Conservation (phyloP, 2,888 invertebrate species). For the Ectropis crepuscularia region DNA sequence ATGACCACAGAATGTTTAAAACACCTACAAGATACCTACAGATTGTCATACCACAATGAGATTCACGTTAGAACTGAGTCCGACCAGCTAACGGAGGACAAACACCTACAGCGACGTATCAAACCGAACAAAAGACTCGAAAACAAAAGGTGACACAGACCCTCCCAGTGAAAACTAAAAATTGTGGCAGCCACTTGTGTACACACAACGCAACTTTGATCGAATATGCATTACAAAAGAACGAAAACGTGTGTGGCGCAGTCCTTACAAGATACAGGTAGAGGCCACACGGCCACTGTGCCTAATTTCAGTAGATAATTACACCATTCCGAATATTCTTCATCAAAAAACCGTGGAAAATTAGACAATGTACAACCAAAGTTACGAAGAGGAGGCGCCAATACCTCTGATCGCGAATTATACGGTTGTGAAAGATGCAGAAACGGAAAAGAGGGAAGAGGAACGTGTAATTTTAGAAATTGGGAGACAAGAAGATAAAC, state of each 20-base stretch:
- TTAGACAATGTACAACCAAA: slow-evolving; percentile 66
- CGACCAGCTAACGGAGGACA: slow-evolving; percentile 23
- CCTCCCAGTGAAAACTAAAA: slow-evolving; percentile 66
- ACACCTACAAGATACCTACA: not conserved
- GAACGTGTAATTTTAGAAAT: slow-evolving; percentile 80
- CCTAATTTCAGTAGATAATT: slow-evolving; percentile 18
- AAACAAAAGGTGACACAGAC: slow-evolving; percentile 53
- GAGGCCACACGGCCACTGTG: slow-evolving; percentile 51
- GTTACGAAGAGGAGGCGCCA: slow-evolving; percentile 71
- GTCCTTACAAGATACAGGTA: slow-evolving; percentile 64
- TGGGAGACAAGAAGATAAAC: slow-evolving; percentile 77
- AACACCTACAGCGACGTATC: slow-evolving; percentile 42
- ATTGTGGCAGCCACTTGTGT: slow-evolving; percentile 75
- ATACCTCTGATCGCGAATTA: slow-evolving; percentile 74
- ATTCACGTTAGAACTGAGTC: slow-evolving; percentile 40
- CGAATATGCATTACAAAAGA: slow-evolving; percentile 82
- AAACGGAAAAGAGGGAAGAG: slow-evolving; percentile 67
- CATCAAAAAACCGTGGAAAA: slow-evolving; percentile 22
- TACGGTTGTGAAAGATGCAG: slow-evolving; percentile 65
- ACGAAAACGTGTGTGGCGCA: slow-evolving; percentile 72
- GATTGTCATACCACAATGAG: not conserved
- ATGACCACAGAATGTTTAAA: no score
- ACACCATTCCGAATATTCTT: slow-evolving; percentile 19
- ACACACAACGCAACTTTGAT: slow-evolving; percentile 77
- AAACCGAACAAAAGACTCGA: slow-evolving; percentile 52